Percentiles rank a stretch among this genome's conserved stretches.
Conservation (phyloP, 2,113 vertebrate species). For the Chunga burmeisteri region DNA sequence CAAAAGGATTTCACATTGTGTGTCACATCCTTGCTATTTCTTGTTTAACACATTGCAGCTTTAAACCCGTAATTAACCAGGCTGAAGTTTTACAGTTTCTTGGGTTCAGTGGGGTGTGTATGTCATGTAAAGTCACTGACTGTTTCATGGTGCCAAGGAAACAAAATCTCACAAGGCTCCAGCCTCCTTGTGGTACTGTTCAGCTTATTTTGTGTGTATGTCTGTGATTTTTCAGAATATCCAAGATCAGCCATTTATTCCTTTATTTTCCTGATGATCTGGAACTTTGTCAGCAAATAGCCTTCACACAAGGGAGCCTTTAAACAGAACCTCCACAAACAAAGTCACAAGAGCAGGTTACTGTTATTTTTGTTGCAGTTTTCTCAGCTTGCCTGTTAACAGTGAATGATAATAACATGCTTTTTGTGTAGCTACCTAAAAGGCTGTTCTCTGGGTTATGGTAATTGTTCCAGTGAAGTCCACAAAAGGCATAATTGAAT, state of each 20-base stretch:
- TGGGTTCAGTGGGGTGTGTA: background rate
- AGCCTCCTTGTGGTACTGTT: background rate
- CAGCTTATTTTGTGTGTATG: background rate
- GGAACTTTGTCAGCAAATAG: background rate
- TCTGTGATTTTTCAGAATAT: background rate
- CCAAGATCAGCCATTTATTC: background rate
- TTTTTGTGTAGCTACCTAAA: background rate
- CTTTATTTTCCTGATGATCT: background rate
- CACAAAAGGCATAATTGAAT: conserved; percentile 19
- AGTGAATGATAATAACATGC: background rate
- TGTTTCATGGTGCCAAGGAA: background rate
- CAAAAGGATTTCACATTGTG: background rate
- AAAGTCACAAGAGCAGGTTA: background rate
- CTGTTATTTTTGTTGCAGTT: background rate
- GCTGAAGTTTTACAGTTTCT: background rate
- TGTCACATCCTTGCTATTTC: background rate
- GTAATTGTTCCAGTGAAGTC: background rate
- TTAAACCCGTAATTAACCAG: background rate
- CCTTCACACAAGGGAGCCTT: background rate
- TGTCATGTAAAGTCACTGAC: background rate
- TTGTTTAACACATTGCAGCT: background rate
- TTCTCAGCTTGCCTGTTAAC: background rate
- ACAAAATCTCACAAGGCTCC: background rate
- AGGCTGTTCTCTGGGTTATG: background rate
- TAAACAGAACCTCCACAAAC: background rate